Base-by-base conservation (phyloP, 2,888 invertebrate genomes). In the Microctonus brassicae region DNA sequence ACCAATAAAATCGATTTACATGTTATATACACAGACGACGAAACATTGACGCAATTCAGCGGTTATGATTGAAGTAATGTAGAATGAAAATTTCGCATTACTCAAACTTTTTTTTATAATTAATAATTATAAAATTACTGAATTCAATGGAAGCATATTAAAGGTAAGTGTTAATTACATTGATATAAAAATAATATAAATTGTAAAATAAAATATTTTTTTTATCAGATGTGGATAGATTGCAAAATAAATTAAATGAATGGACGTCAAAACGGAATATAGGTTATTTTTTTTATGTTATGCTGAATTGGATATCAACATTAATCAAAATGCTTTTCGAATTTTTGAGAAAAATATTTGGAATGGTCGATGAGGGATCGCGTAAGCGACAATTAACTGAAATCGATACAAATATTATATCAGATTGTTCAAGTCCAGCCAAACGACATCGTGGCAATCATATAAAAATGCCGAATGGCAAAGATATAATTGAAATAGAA, bases 311-410 rank as follows among this genome's bases (percentile, higher is more conserved):
- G 69, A 26, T 24, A 33, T 61, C 65, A 55, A 36, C 47, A 42
- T 20, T 73, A 72, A 42, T 79, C 70, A 75, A 71, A 65, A 74
- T 76, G 75, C 39, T 84, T 61, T 85, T 83, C 74, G 78, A 80
- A 33, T 81, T 81, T 42, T 52, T 86, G n/a, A 83, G 78, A 65
- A 81, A 75, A 63, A 33, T 86, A 0, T 81, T 86, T 17, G 77
- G 79, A 1, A 79, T 80, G 78, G 81, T 72, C 11, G 85, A 86
- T 47, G 79, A 82, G 61, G 60, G 73, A 3, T 69, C 82, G 3
- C 77, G 81, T 20, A 86, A 86, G 66, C 83, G 85, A 76, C 74
- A 13, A 81, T 79, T 7, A 69, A 75, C 2, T 33, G 33, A 24
- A 77, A 78, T 6, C 72, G 75, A 0, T 68, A 70, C 0, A 70